These are phyloP conservation scores for Ovis canadensis DNA, from an alignment of 2,113 vertebrate genomes.

Conservation along the genomic window DNA sequence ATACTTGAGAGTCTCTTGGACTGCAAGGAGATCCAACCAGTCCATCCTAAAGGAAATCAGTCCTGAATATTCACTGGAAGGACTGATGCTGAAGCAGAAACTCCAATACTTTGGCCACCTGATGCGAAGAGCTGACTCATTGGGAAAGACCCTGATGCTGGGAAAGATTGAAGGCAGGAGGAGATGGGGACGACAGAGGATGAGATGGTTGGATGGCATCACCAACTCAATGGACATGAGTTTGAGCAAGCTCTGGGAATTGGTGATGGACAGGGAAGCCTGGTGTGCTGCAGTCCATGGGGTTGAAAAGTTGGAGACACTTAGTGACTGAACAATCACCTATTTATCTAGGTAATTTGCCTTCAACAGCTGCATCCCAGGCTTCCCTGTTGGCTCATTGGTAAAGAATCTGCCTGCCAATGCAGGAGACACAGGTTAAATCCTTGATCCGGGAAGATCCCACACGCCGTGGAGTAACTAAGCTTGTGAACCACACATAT, in stretches of 20 bases:
- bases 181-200: neutral
- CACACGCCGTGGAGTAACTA: neutral
- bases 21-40: neutral
- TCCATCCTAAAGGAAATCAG: neutral
- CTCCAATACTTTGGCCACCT: neutral
- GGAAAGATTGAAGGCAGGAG: neutral
- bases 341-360: neutral
- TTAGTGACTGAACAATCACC: neutral
- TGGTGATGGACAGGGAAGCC: neutral
- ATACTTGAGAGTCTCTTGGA: neutral
- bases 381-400: neutral
- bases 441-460: neutral
- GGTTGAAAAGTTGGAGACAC: neutral
- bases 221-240: neutral
- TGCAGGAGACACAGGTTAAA: neutral
- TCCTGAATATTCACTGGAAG: neutral
- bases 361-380: neutral
- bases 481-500: neutral
- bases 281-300: neutral
- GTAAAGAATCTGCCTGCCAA: neutral
- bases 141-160: neutral
- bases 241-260: neutral
- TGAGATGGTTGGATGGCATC: neutral
- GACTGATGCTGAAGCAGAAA: neutral
- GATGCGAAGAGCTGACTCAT: neutral